Evolutionary conservation across 2,888 invertebrate genomes (phyloP).

Genomic region (Mesorhabditis spiculigera): DNA sequence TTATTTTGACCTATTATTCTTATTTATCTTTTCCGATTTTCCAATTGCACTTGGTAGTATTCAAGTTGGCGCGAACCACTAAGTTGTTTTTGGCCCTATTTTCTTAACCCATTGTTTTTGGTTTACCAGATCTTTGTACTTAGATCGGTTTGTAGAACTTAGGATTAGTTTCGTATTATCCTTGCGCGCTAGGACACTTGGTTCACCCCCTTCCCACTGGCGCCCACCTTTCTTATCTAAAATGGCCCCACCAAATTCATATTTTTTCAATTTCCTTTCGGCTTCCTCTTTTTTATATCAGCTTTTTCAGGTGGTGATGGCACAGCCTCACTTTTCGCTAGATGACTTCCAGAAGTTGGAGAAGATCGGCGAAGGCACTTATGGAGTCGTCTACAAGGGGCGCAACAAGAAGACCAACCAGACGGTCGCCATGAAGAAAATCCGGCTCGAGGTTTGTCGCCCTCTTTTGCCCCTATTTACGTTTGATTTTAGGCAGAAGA

Average conservation of each 20-base stretch:
- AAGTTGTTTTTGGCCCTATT: no score
- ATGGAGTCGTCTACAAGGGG: constrained; percentile 96
- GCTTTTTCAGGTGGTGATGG: background rate
- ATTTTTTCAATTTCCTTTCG: background rate
- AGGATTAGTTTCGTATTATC: no score
- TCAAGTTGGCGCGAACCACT: no score
- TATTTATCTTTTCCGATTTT: no score
- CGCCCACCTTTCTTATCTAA: constrained; percentile 13
- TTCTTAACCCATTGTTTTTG: no score
- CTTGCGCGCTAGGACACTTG: no score
- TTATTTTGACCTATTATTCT: no score
- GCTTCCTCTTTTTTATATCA: background rate
- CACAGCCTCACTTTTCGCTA: constrained; percentile 47
- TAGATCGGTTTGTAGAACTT: no score
- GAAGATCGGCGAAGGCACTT: constrained; percentile 91
- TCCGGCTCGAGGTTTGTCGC: constrained; percentile 73
- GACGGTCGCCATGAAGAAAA: constrained; percentile 92
- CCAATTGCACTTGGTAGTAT: no score
- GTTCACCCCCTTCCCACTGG: constrained; percentile 1
- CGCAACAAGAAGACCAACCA: constrained; percentile 77
- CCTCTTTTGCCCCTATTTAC: background rate
- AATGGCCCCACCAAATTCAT: background rate
- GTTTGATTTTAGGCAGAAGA: constrained; percentile 8
- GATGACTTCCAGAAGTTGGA: constrained; percentile 83
- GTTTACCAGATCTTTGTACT: no score